A percentile compares a stretch with the other conserved stretches of the same genome.
phyloP scores from a whole-genome alignment of 2,888 invertebrate genomes.

The Ecdyonurus torrentis region DNA sequence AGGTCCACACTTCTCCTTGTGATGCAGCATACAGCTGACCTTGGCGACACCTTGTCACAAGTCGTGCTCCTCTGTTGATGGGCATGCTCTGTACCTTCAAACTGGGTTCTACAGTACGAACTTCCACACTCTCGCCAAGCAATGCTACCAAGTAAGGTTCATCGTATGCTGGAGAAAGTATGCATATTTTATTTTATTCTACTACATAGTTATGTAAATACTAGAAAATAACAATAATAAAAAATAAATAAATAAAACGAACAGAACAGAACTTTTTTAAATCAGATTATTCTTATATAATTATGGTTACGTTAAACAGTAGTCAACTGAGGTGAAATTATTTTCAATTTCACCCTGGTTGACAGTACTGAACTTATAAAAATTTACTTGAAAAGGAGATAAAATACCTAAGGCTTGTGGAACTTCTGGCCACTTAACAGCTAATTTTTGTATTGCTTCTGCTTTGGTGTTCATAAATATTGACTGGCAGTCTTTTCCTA shows the following conservation, averaged over 20 bases:
- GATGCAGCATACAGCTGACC: slow-evolving; percentile 79
- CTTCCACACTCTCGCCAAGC: slow-evolving; percentile 63
- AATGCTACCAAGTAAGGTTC: slow-evolving; percentile 83
- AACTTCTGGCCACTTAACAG: slow-evolving; percentile 63
- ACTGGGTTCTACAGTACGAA: slow-evolving; percentile 69
- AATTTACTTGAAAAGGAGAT: background rate
- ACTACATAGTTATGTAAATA: too few species aligned
- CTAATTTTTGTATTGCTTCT: slow-evolving; percentile 47
- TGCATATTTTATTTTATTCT: too few species aligned
- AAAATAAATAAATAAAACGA: too few species aligned
- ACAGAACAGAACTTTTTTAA: background rate
- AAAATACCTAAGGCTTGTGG: slow-evolving; percentile 46
- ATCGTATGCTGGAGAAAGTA: slow-evolving; percentile 88
- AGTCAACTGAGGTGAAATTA: too few species aligned
- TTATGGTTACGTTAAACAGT: too few species aligned
- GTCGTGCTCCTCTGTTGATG: slow-evolving; percentile 26
- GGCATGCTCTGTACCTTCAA: slow-evolving; percentile 66
- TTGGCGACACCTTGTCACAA: slow-evolving; percentile 50
- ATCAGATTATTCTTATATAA: background rate
- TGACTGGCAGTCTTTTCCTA: slow-evolving; percentile 75
- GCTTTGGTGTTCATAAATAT: slow-evolving; percentile 67
- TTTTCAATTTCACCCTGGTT: too few species aligned
- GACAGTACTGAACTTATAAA: background rate
- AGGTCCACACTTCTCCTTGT: slow-evolving; percentile 73
- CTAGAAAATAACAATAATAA: too few species aligned